A percentile compares a stretch with the other conserved stretches of the same genome.
These are phyloP conservation scores for Pseudorhombus dupliciocellatus DNA, from an alignment of 2,113 vertebrate species.

Conservation along the genomic window DNA sequence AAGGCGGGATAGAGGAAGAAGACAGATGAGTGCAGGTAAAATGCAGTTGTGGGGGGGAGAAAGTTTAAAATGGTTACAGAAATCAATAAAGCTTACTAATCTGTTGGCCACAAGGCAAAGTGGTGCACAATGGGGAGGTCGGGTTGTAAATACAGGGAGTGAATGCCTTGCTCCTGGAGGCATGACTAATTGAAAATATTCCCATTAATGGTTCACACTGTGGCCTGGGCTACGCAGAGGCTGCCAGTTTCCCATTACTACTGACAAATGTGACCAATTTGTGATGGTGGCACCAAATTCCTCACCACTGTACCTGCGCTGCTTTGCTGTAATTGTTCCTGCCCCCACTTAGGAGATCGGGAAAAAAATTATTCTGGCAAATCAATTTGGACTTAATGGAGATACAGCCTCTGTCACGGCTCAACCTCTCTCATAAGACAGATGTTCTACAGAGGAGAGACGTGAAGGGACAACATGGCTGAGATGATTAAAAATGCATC, in stretches of 20 bases:
- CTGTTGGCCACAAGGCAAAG: conserved; percentile 58
- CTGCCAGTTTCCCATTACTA: conserved; percentile 47
- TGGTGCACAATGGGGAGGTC: conserved; percentile 18
- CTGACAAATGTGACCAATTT: conserved; percentile 70
- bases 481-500: conserved; percentile 30
- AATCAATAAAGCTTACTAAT: conserved; percentile 71
- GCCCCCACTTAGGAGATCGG: background rate
- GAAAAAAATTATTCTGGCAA: background rate
- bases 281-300: conserved; percentile 35
- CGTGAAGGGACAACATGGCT: background rate
- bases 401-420: background rate
- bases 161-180: conserved; percentile 62
- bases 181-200: conserved; percentile 78
- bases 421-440: conserved; percentile 9
- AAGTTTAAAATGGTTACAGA: conserved; percentile 41
- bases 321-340: conserved; percentile 27
- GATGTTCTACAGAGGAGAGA: conserved; percentile 3
- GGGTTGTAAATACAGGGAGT: conserved; percentile 59
- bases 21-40: conserved; percentile 12
- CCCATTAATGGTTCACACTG: conserved; percentile 59
- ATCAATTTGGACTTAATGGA: conserved; percentile 9
- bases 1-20: conserved; percentile 20
- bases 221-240: conserved; percentile 19
- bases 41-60: background rate
- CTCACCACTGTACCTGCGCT: conserved; percentile 25